Conservation (phyloP, 1,140 invertebrate genomes). For the Portunus trituberculatus region DNA sequence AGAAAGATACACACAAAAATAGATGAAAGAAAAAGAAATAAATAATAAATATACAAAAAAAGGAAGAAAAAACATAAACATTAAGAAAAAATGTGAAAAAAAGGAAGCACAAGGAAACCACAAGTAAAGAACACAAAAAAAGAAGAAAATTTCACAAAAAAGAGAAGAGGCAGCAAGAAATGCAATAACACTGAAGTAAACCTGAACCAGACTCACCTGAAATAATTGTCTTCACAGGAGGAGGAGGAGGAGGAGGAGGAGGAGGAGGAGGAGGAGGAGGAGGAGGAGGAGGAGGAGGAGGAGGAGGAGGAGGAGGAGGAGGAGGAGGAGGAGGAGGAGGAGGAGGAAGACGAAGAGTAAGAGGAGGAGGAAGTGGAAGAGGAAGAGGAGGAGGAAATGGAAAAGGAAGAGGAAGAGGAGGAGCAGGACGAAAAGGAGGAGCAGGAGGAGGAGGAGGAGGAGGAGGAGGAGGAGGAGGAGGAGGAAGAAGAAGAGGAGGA, state of each 20-base stretch:
- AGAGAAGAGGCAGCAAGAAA: background rate
- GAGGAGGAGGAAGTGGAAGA: background rate
- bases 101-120: too few species aligned
- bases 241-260: background rate
- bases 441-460: background rate
- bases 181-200: background rate
- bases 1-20: background rate
- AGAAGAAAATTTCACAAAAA: too few species aligned
- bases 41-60: too few species aligned
- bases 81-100: too few species aligned
- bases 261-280: background rate
- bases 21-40: background rate
- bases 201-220: background rate
- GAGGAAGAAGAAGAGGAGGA: background rate
- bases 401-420: background rate
- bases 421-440: background rate
- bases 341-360: background rate
- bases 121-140: too few species aligned
- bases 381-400: background rate
- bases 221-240: background rate
- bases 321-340: background rate
- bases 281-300: background rate
- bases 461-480: background rate
- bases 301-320: background rate
- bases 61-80: too few species aligned